phyloP scores from a whole-genome alignment of 2,888 invertebrate species.

The Eristalis intricaria region DNA sequence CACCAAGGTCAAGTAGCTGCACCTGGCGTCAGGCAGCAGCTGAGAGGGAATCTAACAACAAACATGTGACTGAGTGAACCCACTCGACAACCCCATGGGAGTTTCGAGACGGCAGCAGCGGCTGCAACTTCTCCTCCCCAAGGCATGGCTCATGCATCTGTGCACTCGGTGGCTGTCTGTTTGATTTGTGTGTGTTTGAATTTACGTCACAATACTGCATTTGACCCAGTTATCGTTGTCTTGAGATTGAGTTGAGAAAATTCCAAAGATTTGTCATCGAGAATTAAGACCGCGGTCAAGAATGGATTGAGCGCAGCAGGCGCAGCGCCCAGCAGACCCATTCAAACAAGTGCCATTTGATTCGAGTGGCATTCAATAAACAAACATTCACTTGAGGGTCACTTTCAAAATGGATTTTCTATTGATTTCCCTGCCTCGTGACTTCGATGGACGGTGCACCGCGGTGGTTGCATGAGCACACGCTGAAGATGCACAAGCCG shows the following conservation, averaged over 20 bases:
- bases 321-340: background rate
- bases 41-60: background rate
- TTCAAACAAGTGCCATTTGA: slow-evolving; percentile 13
- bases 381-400: slow-evolving; percentile 4
- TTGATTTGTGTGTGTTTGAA: background rate
- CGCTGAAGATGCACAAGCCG: background rate
- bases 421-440: background rate
- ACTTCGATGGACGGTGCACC: background rate
- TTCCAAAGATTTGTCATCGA: slow-evolving; percentile 33
- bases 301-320: slow-evolving; percentile 17
- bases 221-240: slow-evolving; percentile 15
- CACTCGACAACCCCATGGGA: slow-evolving; percentile 15
- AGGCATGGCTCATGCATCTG: background rate
- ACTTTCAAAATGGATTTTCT: background rate
- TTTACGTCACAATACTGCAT: slow-evolving; percentile 16
- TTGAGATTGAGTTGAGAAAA: slow-evolving; percentile 8
- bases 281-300: slow-evolving; percentile 31
- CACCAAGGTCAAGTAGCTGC: slow-evolving; percentile 23
- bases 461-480: background rate
- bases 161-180: background rate
- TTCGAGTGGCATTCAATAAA: slow-evolving; percentile 19
- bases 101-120: background rate
- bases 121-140: background rate
- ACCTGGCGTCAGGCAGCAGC: background rate
- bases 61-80: background rate